Conservation (phyloP, 2,113 vertebrate species). For the Colistium nudipinnis region DNA sequence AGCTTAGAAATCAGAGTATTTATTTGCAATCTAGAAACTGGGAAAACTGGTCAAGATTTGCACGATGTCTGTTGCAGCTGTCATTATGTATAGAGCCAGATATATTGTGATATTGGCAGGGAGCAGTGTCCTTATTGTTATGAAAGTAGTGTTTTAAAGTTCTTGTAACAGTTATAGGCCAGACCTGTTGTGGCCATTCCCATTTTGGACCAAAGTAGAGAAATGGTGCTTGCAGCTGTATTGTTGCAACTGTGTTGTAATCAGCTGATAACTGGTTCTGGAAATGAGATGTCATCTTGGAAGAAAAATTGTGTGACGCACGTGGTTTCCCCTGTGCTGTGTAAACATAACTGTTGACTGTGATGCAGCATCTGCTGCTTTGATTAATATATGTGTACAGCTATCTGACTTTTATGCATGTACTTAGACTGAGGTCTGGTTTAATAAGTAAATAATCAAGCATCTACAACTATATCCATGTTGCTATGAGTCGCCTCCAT, state of each 20-base stretch:
- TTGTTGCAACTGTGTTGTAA: conserved; percentile 18
- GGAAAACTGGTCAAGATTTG: not conserved
- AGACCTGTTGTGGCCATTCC: not conserved
- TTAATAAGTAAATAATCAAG: not conserved
- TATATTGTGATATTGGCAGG: not conserved
- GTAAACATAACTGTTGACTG: conserved; percentile 16
- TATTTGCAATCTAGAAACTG: not conserved
- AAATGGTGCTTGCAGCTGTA: conserved; percentile 8
- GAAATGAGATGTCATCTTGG: not conserved
- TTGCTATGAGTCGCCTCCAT: not conserved
- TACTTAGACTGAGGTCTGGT: not conserved
- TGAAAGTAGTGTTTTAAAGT: conserved; percentile 23
- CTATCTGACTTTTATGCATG: rapidly evolving
- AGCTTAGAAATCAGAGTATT: not conserved
- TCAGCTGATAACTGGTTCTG: conserved; percentile 8
- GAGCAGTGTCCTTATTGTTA: not conserved
- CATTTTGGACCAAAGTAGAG: conserved; percentile 13
- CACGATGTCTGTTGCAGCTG: not conserved
- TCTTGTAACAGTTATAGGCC: not conserved
- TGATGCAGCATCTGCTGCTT: conserved; percentile 1
- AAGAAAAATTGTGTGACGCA: not conserved
- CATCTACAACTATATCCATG: not conserved
- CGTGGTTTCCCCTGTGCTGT: not conserved
- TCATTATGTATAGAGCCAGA: not conserved
- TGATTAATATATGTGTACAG: not conserved